Conservation (phyloP, 2,113 vertebrate species). For the Pseudorasbora parva region DNA sequence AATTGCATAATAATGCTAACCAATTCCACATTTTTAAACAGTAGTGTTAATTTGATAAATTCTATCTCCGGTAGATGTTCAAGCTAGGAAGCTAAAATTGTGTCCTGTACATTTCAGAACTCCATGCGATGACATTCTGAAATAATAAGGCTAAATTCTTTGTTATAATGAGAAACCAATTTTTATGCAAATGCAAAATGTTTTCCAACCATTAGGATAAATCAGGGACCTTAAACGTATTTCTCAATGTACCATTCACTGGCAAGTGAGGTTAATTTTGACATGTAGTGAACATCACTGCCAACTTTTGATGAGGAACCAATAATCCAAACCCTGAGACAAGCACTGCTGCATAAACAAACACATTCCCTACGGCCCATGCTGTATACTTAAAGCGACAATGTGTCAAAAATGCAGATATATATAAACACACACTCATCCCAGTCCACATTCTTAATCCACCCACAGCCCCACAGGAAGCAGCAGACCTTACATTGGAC, state of each 20-base stretch:
- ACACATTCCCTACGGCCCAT: background rate
- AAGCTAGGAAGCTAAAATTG: background rate
- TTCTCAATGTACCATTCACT: constrained; percentile 5
- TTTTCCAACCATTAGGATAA: background rate
- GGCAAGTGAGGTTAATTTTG: constrained; percentile 25
- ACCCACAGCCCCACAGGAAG: constrained; percentile 23
- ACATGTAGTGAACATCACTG: background rate
- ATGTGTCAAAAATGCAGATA: constrained; percentile 26
- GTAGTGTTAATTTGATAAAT: background rate
- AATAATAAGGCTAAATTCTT: background rate
- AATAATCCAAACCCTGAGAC: constrained; percentile 7
- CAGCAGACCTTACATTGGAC: constrained; percentile 19
- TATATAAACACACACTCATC: constrained; percentile 32
- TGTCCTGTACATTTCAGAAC: background rate
- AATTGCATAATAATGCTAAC: background rate
- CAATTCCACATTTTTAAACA: background rate
- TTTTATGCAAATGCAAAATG: background rate
- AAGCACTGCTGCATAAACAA: background rate
- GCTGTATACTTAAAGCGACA: background rate
- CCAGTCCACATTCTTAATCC: constrained; percentile 22
- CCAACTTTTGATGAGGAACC: constrained; percentile 16
- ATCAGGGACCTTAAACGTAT: background rate
- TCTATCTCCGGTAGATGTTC: background rate
- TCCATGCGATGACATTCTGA: background rate
- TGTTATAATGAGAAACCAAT: background rate